Base-by-base conservation (phyloP, 1,140 invertebrate species). In the Heliconius congener region DNA sequence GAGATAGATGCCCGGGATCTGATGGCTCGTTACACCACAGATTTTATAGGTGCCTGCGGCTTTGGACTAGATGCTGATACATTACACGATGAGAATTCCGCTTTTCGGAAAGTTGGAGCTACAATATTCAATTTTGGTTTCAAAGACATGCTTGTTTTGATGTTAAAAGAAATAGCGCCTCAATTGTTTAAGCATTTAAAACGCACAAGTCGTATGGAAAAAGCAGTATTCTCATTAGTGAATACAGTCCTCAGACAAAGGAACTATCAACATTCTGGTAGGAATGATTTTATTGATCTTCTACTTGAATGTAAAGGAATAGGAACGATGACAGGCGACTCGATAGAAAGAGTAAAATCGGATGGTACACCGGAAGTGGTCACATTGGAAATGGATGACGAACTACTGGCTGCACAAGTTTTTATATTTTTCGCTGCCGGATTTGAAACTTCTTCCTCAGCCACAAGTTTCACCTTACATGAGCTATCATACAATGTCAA, bases 211-310 rank as follows among this genome's bases (percentile, higher is more conserved):
- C 42, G 70, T 13, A 66, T 37, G 23, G n/a, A 78, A 81, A 78
- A 78, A 30, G 52, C 37, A 46, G 75, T 74, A 23, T 42, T 60
- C 76, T 18, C 72, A 55, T 77, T 81, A 70, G 30, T 81, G 9
- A 46, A 76, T 23, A 73, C 34, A 30, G 46, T 81, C 30, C 66
- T 37, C 16, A 66, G 73, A 16, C 52, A 78, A 71, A 81, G 76
- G 50, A 39, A 42, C 37, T 50, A 78, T 23, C 60, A 72, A 74
- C 37, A 50, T n/a, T 78, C 27, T 23, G 39, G 73, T 42, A 71
- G 79, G 42, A 71, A 78, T 50, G 80, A 81, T 76, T 81, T 81
- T 72, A 78, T 81, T 27, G 60, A 78, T 42, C 23, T 81, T 5
- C 27, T 81, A 37, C 46, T 81, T 13, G 73, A 81, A 27, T 60